phyloP scores from a whole-genome alignment of 2,113 vertebrate genomes.

The Sapajus apella region DNA sequence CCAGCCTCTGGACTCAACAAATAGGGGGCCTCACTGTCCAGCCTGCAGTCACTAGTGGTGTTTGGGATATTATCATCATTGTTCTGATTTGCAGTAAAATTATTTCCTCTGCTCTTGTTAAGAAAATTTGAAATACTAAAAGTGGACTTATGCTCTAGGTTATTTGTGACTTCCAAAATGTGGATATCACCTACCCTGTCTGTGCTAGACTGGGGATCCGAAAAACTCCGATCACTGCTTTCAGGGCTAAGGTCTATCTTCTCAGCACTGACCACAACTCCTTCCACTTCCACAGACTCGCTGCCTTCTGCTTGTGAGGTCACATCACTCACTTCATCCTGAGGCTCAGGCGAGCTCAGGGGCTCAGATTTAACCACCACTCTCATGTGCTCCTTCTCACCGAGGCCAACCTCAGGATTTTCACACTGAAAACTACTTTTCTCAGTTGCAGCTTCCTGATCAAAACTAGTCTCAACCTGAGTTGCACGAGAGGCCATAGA shows the following conservation, averaged over 20 bases:
- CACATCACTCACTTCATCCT: slow-evolving; percentile 94
- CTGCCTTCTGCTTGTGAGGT: slow-evolving; percentile 95
- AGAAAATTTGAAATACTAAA: slow-evolving; percentile 94
- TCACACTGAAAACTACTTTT: slow-evolving; percentile 85
- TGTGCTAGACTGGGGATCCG: slow-evolving; percentile 92
- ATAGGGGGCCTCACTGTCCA: slow-evolving; percentile 89
- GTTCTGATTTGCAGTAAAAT: slow-evolving; percentile 80
- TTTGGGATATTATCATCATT: slow-evolving; percentile 92
- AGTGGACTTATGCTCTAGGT: slow-evolving; percentile 88
- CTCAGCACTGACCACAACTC: slow-evolving; percentile 87
- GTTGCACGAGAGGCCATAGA: slow-evolving; percentile 84
- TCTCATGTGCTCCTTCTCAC: slow-evolving; percentile 89
- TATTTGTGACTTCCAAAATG: slow-evolving; percentile 89
- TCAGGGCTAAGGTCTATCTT: slow-evolving; percentile 97
- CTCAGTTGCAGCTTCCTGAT: slow-evolving; percentile 85
- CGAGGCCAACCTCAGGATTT: slow-evolving; percentile 83
- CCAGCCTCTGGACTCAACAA: slow-evolving; percentile 89
- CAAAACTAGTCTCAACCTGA: slow-evolving; percentile 84
- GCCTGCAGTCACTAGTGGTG: slow-evolving; percentile 92
- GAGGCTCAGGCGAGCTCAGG: slow-evolving; percentile 93
- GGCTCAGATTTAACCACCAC: slow-evolving; percentile 97
- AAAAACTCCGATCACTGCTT: slow-evolving; percentile 96
- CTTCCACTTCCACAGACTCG: slow-evolving; percentile 92
- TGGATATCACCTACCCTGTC: slow-evolving; percentile 90
- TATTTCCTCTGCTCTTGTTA: slow-evolving; percentile 87